Evolutionary conservation across 2,113 vertebrate species (phyloP).

Genomic region (Etheostoma cragini): DNA sequence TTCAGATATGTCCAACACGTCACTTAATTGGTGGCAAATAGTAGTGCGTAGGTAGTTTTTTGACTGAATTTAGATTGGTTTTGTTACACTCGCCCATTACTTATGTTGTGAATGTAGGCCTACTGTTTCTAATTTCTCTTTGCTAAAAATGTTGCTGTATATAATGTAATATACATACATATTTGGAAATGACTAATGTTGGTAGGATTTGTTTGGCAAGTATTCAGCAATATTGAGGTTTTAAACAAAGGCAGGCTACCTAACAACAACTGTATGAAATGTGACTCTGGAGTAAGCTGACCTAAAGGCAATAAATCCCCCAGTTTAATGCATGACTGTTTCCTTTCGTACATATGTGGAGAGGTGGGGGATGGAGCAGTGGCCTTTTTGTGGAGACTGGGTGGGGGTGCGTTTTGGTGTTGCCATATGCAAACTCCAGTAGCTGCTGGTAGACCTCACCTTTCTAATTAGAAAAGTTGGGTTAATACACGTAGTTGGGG

Average conservation of each 20-base stretch:
- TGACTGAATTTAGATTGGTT: neutral
- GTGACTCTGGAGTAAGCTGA: slow-evolving; percentile 85
- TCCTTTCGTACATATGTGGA: slow-evolving; percentile 91
- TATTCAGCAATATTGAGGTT: neutral
- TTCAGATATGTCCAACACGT: neutral
- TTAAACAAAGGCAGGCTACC: slow-evolving; percentile 68
- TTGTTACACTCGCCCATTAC: neutral
- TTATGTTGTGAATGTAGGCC: neutral
- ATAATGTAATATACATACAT: neutral
- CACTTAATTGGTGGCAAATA: neutral
- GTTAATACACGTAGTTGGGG: neutral
- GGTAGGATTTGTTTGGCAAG: neutral
- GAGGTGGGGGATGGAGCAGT: slow-evolving; percentile 85
- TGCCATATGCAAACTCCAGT: slow-evolving; percentile 64
- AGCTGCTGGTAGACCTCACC: slow-evolving; percentile 23
- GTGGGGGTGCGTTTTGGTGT: slow-evolving; percentile 79
- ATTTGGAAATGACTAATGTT: neutral
- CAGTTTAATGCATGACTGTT: slow-evolving; percentile 94
- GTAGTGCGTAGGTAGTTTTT: neutral
- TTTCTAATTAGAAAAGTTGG: neutral
- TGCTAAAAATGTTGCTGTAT: neutral
- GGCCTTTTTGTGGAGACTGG: slow-evolving; percentile 68
- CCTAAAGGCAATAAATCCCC: slow-evolving; percentile 92
- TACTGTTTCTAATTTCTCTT: no score
- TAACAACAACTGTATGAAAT: slow-evolving; percentile 75